A percentile compares a stretch with the other conserved stretches of the same genome.
Conservation (phyloP, 2,888 invertebrate genomes). For the Drosophila testacea region DNA sequence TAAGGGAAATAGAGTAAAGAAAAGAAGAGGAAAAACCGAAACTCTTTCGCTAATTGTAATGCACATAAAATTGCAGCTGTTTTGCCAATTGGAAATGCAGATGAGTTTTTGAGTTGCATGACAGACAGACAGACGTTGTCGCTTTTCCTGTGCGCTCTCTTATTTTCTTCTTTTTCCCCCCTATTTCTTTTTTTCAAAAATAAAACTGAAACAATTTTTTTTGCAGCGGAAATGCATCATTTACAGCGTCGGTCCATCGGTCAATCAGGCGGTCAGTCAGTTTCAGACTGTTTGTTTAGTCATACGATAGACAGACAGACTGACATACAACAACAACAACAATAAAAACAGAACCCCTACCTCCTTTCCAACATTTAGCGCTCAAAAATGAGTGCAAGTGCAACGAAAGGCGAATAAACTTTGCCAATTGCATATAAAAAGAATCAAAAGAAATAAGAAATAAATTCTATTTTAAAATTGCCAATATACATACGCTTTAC, state of each 20-base stretch:
- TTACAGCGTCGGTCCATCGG: conserved; percentile 51
- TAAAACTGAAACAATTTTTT: conserved; percentile 39
- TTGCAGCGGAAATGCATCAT: conserved; percentile 75
- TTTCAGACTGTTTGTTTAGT: conserved; percentile 55
- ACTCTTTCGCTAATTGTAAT: conserved; percentile 73
- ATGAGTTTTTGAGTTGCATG: conserved; percentile 61
- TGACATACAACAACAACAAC: conserved; percentile 19
- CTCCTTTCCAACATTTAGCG: background rate
- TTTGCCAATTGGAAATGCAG: conserved; percentile 77
- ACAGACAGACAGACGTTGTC: conserved; percentile 10
- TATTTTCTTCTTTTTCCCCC: conserved; percentile 17
- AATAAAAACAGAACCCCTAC: conserved; percentile 13
- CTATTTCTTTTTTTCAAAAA: conserved; percentile 42
- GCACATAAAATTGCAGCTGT: conserved; percentile 75
- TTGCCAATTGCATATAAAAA: conserved; percentile 43
- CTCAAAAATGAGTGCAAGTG: conserved; percentile 71
- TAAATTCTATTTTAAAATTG: conserved; percentile 43
- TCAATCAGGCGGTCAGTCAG: conserved; percentile 31
- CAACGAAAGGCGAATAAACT: conserved; percentile 76
- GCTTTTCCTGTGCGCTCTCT: conserved; percentile 14
- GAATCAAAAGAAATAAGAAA: conserved; percentile 10
- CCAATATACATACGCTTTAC: conserved; percentile 27
- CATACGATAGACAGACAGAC: conserved; percentile 49
- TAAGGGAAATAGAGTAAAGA: conserved; percentile 7
- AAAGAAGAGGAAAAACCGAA: conserved; percentile 37